Base-by-base conservation (phyloP, 2,113 vertebrate species). In the Poecile atricapillus region DNA sequence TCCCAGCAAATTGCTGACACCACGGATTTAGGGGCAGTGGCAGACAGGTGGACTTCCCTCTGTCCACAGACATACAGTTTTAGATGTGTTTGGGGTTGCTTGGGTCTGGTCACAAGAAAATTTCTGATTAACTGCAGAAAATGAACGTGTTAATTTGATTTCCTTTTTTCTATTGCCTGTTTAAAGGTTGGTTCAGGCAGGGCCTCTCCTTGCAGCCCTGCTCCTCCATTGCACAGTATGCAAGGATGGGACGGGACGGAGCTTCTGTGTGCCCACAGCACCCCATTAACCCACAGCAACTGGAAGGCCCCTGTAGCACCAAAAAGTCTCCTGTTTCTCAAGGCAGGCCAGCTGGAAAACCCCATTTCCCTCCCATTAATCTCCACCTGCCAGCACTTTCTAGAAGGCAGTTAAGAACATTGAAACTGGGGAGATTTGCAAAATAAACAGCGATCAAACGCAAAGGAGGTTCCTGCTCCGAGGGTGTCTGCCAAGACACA, bases 371-470 rank as follows among this genome's bases (percentile, higher is more conserved):
- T 87, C n/a, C 58, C 27, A 33, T 50, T 31, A n/a, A 73, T 52
- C 63, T 80, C 76, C 73, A 93, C 76, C 78, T 76, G 77, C 18
- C 1, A 84, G 77, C 53, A 31, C 30, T 65, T 88, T 74, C 67
- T 46, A 83, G 59, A 83, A 91, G 74, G 83, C 87, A 69, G 87
- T 43, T 74, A 41, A 75, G 79, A 93, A 79, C 49, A 44, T 64
- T 75, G 74, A 89, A 95, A 94, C 55, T 3, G 10, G 15, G 39
- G 74, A 82, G 62, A 84, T 93, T 94, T 95, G 87, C 91, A 95
- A 96, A 97, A 91, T 87, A 97, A 95, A 96, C 93, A 95, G 60
- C 1, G 14, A 87, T 91, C 80, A 89, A 92, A 94, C 1, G 15
- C 78, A 89, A 53, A 94, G 81, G n/a, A n/a, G 7, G 86, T 78